A percentile compares a stretch with the other conserved stretches of the same genome.
These are phyloP conservation scores for Sycobia sp. DNA, from an alignment of 1,140 invertebrate genomes.

Conservation along the genomic window DNA sequence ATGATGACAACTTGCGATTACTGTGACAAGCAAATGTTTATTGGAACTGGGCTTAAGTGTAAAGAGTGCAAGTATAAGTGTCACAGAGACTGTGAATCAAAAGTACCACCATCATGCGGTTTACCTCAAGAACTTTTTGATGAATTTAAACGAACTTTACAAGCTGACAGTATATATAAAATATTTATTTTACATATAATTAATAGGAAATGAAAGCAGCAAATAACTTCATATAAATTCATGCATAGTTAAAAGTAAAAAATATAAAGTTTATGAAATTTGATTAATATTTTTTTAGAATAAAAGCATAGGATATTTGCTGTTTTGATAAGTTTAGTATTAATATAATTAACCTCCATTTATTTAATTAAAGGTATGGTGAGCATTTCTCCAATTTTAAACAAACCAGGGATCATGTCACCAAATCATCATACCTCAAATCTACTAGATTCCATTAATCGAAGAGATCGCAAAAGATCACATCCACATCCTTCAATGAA, in stretches of 20 bases:
- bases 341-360: constrained; percentile 1
- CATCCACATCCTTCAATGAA: constrained; percentile 67
- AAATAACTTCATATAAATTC: not conserved
- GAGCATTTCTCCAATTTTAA: constrained; percentile 55
- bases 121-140: constrained; percentile 82
- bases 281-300: not conserved
- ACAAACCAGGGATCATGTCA: constrained; percentile 53
- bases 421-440: constrained; percentile 57
- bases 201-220: not conserved
- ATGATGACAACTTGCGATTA: constrained; percentile 88
- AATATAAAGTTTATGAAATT: not conserved
- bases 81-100: constrained; percentile 86
- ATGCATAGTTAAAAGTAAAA: not conserved
- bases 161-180: constrained; percentile 64
- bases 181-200: constrained; percentile 9
- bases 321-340: not conserved
- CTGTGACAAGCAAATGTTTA: constrained; percentile 90
- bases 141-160: constrained; percentile 74
- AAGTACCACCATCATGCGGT: constrained; percentile 90
- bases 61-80: constrained; percentile 96
- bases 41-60: constrained; percentile 84
- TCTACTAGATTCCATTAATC: constrained; percentile 47
- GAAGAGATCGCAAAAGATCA: constrained; percentile 61
- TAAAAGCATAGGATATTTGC: no score
- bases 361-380: constrained; percentile 44